A percentile compares a stretch with the other conserved stretches of the same genome.
Evolutionary conservation across 2,113 vertebrate genomes (phyloP).

Genomic region (Chionomys nivalis): DNA sequence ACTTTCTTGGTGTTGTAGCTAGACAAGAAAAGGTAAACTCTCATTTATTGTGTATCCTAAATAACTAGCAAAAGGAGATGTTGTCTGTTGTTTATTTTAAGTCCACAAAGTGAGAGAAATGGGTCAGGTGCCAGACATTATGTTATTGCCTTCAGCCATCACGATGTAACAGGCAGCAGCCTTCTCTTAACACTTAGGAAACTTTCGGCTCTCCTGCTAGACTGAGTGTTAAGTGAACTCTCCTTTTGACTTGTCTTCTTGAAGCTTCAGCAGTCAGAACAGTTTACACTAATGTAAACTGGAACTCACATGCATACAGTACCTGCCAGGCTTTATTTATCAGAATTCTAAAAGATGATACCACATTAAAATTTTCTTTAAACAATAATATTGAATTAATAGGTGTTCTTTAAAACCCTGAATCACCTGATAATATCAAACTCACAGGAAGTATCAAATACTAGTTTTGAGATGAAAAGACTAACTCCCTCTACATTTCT

Average conservation of each 20-base stretch:
- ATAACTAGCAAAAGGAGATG: neutral
- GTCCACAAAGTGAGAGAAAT: slow-evolving; percentile 58
- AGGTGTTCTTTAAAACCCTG: neutral
- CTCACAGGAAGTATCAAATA: neutral
- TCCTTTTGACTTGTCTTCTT: neutral
- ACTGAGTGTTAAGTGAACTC: slow-evolving; percentile 37
- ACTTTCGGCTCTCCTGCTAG: slow-evolving; percentile 2
- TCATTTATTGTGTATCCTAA: neutral
- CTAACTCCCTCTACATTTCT: neutral
- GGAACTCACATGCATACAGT: neutral
- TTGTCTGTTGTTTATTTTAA: slow-evolving; percentile 64
- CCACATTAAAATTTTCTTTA: neutral
- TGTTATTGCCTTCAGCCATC: slow-evolving; percentile 28
- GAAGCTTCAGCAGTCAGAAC: neutral
- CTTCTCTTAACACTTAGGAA: slow-evolving; percentile 54
- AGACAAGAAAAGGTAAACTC: neutral
- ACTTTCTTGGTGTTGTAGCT: neutral
- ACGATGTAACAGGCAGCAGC: neutral
- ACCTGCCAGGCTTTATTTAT: neutral
- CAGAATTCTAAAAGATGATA: slow-evolving; percentile 15
- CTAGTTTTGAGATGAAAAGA: neutral
- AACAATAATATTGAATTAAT: slow-evolving; percentile 14
- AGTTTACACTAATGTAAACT: neutral
- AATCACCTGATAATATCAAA: neutral
- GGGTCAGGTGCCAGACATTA: slow-evolving; percentile 67